Percentiles rank a stretch among this genome's conserved stretches.
Conservation (phyloP, 2,888 invertebrate genomes). For the Caenorhabditis wallacei region DNA sequence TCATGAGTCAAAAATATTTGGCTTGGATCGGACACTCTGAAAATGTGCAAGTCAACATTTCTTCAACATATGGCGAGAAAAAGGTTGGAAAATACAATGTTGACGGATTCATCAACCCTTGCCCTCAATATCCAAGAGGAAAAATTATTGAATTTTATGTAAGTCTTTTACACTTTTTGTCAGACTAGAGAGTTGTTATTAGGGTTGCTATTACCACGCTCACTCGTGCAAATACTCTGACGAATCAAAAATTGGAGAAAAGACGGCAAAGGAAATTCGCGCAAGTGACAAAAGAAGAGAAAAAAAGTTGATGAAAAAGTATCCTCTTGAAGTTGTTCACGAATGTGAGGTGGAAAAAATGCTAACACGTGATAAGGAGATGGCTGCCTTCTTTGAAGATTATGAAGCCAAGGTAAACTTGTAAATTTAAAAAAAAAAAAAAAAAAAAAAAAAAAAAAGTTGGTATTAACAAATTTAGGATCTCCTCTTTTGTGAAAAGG, state of each 20-base stretch:
- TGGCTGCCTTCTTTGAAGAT: not conserved
- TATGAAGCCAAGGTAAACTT: not conserved
- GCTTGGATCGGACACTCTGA: slow-evolving; percentile 10
- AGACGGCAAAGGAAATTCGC: not conserved
- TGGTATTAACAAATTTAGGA: too few species aligned
- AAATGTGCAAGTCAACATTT: slow-evolving; percentile 11
- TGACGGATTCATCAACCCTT: slow-evolving; percentile 56
- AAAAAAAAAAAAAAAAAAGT: too few species aligned
- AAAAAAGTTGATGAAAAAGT: not conserved
- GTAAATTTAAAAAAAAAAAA: too few species aligned
- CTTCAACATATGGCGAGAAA: slow-evolving; percentile 13
- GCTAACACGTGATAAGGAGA: not conserved
- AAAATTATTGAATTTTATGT: slow-evolving; percentile 33
- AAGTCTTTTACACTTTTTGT: not conserved
- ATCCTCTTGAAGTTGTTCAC: not conserved
- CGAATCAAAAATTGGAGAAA: not conserved
- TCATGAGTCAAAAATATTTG: slow-evolving; percentile 17
- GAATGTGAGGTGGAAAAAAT: not conserved
- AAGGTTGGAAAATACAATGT: slow-evolving; percentile 3
- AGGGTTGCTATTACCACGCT: not conserved
- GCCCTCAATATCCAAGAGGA: slow-evolving; percentile 53
- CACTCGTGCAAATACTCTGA: not conserved
- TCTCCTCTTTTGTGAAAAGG: slow-evolving; percentile 7
- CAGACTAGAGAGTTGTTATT: not conserved
- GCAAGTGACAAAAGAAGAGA: not conserved